A percentile compares a stretch with the other conserved stretches of the same genome.
Evolutionary conservation across 2,113 vertebrate genomes (phyloP).

Genomic region (Calonectris borealis): DNA sequence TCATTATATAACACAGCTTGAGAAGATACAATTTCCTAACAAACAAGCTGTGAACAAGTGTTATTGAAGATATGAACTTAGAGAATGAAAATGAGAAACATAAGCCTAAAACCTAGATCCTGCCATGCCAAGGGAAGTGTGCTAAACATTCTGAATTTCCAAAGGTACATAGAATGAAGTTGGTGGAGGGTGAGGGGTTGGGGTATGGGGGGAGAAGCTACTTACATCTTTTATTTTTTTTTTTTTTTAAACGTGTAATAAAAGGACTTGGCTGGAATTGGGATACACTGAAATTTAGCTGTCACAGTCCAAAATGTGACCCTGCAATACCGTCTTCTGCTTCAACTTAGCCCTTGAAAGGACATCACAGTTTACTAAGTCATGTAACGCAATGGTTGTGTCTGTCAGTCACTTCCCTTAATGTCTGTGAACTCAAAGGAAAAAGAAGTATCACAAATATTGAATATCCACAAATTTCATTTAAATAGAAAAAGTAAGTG

Average conservation of each 20-base stretch:
- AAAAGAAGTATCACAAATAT: not conserved
- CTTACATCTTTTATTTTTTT: too few species aligned
- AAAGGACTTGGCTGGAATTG: not conserved
- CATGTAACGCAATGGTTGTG: not conserved
- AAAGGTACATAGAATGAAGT: not conserved
- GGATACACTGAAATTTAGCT: not conserved
- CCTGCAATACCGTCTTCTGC: not conserved
- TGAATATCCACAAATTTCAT: not conserved
- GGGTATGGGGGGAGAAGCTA: not conserved
- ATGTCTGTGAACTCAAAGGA: not conserved
- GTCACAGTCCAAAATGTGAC: not conserved
- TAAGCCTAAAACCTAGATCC: not conserved
- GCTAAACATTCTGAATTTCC: not conserved
- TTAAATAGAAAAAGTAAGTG: not conserved
- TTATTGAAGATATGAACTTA: not conserved
- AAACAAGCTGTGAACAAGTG: not conserved
- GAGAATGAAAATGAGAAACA: not conserved
- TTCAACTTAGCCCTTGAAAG: not conserved
- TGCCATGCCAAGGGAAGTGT: not conserved
- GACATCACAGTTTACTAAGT: not conserved
- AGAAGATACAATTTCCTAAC: not conserved
- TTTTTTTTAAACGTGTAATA: not conserved
- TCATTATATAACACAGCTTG: not conserved
- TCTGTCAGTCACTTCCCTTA: not conserved
- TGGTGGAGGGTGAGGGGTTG: fast-evolving